Base-by-base conservation (phyloP, 1,140 invertebrate species). In the Drosophila ohnishii region DNA sequence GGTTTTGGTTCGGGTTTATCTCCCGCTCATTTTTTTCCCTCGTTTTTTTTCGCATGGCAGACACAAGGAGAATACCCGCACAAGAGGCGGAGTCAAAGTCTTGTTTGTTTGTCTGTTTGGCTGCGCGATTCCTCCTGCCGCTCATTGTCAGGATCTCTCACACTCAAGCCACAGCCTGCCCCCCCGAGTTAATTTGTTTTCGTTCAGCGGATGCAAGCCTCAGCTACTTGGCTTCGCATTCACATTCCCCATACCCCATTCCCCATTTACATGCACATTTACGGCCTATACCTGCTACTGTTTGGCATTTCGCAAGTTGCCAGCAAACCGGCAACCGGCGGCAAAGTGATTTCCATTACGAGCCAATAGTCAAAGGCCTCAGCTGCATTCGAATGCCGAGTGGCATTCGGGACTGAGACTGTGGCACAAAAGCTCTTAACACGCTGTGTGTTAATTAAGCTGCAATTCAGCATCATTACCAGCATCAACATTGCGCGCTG, bases 401-500 rank as follows among this genome's bases (percentile, higher is more conserved):
- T 37, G 34, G 53, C 30, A 55, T 45, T 45, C 28, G 45, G 25
- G 22, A 11, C 47, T 50, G 47, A 34, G 42, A 53, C 59, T 44
- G 55, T 55, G 55, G 32, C 84, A 88, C 73, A 88, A 78, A 88
- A 71, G 84, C 84, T 78, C 80, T 84, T 88, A 84, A 84, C 73
- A 62, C 73, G 70, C 80, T 80, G 69, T 88, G 80, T 84, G 86
- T 90, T 86, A 86, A 86, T 90, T 90, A 90, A 90, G 81, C 81
- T 71, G 73, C 81, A 86, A 84, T 82, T 82, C 81, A 73, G 73
- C 75, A 80, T 82, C 86, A 89, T 86, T 90, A 89, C 67, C 86
- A 86, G 78, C 86, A 89, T 73, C 86, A 89, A 90, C 77, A 82
- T 73, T 64, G 76, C 66, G 64, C 57, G 55, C 57, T 70, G 73